Evolutionary conservation across 2,888 invertebrate species (phyloP).

Genomic region (Eupeodes luniger): DNA sequence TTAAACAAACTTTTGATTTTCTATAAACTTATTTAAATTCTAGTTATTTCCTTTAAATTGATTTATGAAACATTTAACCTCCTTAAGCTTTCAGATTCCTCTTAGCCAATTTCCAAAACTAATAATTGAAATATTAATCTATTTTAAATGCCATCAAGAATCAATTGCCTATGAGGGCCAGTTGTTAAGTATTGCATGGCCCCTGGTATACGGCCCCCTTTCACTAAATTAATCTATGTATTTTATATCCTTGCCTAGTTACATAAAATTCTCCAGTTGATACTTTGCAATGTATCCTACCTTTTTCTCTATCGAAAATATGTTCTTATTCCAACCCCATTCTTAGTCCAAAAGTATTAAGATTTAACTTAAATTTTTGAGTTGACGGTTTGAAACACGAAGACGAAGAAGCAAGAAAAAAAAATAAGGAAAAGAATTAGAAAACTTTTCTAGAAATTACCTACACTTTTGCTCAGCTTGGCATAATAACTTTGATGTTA

Average conservation of each 20-base stretch:
- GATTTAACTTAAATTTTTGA: slow-evolving; percentile 32
- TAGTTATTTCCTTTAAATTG: too few species aligned
- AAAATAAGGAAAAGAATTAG: slow-evolving; percentile 45
- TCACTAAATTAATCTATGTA: slow-evolving; percentile 38
- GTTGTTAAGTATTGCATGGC: neutral
- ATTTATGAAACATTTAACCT: neutral
- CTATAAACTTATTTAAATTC: too few species aligned
- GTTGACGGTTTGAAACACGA: slow-evolving; percentile 60
- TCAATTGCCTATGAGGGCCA: slow-evolving; percentile 9
- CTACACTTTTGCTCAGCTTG: slow-evolving; percentile 44
- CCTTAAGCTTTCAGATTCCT: neutral
- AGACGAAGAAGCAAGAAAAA: neutral
- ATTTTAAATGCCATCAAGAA: slow-evolving; percentile 15
- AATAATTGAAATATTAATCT: slow-evolving; percentile 19
- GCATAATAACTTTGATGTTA: slow-evolving; percentile 46
- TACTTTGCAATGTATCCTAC: neutral
- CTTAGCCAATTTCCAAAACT: neutral
- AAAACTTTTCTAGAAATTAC: slow-evolving; percentile 68
- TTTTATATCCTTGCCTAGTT: slow-evolving; percentile 44
- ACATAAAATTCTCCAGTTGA: slow-evolving; percentile 55
- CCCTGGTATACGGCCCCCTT: neutral
- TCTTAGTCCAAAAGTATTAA: slow-evolving; percentile 6
- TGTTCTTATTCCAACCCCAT: neutral
- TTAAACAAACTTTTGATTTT: too few species aligned
- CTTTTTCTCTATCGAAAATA: too few species aligned